Evolutionary conservation across 2,888 invertebrate genomes (phyloP).

Genomic region (Tribolium freemani): DNA sequence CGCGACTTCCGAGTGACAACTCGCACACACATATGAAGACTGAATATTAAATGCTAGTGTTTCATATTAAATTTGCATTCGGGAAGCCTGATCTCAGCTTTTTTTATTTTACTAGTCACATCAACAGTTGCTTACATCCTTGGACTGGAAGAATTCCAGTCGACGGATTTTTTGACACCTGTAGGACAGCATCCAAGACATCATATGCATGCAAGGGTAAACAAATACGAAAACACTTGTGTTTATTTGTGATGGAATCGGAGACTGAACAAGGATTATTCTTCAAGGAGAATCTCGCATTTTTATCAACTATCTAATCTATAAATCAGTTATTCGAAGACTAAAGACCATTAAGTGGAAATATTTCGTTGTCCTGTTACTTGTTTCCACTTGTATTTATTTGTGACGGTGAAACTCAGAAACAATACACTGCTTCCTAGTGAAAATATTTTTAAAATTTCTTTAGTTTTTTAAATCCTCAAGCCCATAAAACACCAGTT

Average conservation of each 20-base stretch:
- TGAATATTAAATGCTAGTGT: constrained; percentile 65
- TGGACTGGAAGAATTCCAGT: constrained; percentile 53
- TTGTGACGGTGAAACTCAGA: too few relatives aligned
- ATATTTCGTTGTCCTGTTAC: too few relatives aligned
- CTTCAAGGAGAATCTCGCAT: neutral
- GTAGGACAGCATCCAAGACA: constrained; percentile 39
- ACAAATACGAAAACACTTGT: constrained; percentile 36
- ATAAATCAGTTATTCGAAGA: too few relatives aligned
- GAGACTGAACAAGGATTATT: neutral
- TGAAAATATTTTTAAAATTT: too few relatives aligned
- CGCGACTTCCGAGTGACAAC: constrained; percentile 56
- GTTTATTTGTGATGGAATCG: constrained; percentile 11
- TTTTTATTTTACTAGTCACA: constrained; percentile 63
- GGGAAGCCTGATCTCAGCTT: constrained; percentile 62
- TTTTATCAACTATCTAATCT: too few relatives aligned
- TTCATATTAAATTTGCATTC: constrained; percentile 67
- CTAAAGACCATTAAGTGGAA: too few relatives aligned
- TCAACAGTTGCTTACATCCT: constrained; percentile 61
- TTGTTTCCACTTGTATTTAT: too few relatives aligned
- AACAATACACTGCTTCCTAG: too few relatives aligned
- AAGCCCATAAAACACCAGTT: too few relatives aligned
- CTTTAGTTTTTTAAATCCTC: too few relatives aligned
- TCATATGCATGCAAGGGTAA: constrained; percentile 41
- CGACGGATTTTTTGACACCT: constrained; percentile 56
- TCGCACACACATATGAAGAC: constrained; percentile 54